Evolutionary conservation across 2,113 vertebrate genomes (phyloP), one percentile per base, ranked within the genome.

Genomic region (Callipepla californica): DNA sequence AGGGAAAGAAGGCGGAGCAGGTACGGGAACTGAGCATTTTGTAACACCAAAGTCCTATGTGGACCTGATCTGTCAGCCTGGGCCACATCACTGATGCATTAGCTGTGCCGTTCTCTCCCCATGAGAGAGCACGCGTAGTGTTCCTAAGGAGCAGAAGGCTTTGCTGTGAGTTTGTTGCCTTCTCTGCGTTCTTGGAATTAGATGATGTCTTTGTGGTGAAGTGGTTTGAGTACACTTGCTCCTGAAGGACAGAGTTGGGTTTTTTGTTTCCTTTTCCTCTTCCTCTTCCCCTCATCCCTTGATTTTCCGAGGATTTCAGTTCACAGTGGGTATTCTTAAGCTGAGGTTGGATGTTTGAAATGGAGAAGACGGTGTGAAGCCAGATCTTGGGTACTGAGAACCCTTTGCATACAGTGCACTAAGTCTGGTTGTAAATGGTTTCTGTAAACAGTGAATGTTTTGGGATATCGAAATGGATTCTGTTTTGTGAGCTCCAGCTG

Each of bases 1-100:
- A 98, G 98, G 95, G 99, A 99, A 32, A 98, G 98, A 89, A 98
- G 98, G 94, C 98, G 99, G 88, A 99, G 99, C 99, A 99, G 99
- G 99, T 99, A 92, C 0, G 4, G 61, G 61, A 63, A 19, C 38
- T 40, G 10, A 70, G 36, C 40, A 21, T 70, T 48, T 74, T 53
- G 11, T 38, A 79, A 53, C 12, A 8, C 66, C 21, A 14, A 62
- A 61, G 13, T 78, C 21, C 53, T 40, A 8, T 0, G 3, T 5
- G 13, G 15, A 16, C 23, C 66, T 83, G 11, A 7, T 61, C 26
- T 83, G 50, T 85, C 67, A 77, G 59, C 48, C 20, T 67, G 51
- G 14, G 30, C 77, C 34, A 23, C 15, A 2, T 80, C 36, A 15
- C 20, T 45, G 7, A 19, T 80, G 8, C 13, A 4, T 78, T 67